Percentiles rank a stretch among this genome's conserved stretches.
phyloP scores from a whole-genome alignment of 2,113 vertebrate species.

The Pagrus major region DNA sequence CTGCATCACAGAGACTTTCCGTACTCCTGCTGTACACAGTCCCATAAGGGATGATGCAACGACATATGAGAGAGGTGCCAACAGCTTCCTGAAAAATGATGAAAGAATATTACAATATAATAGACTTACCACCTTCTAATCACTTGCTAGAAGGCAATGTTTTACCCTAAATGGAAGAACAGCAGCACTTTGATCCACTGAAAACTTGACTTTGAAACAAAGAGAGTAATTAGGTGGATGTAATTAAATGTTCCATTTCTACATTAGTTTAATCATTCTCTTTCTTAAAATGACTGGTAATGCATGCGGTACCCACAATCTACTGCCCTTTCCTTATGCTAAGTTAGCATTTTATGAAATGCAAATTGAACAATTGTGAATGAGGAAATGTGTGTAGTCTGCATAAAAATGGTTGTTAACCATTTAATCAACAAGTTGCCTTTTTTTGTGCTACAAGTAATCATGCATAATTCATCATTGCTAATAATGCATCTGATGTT shows the following conservation, averaged over 20 bases:
- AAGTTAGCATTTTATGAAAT: conserved; percentile 73
- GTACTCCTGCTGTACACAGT: conserved; percentile 1
- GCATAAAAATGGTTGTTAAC: conserved; percentile 64
- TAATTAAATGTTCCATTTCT: conserved; percentile 63
- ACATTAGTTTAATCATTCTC: conserved; percentile 64
- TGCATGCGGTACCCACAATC: conserved; percentile 20
- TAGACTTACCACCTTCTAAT: conserved; percentile 31
- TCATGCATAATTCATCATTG: conserved; percentile 67
- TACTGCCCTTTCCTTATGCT: conserved; percentile 72
- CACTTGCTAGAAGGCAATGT: conserved; percentile 30
- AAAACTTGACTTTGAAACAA: conserved; percentile 51
- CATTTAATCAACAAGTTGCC: conserved; percentile 62
- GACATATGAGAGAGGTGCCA: conserved; percentile 15
- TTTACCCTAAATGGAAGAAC: conserved; percentile 41
- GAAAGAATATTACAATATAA: conserved; percentile 50
- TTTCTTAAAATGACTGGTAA: conserved; percentile 50
- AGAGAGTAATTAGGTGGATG: conserved; percentile 65
- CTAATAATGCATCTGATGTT: conserved; percentile 66
- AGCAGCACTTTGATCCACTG: conserved; percentile 36
- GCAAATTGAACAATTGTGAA: conserved; percentile 70
- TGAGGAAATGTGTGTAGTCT: conserved; percentile 64
- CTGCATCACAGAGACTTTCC: conserved; percentile 59
- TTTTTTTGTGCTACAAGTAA: conserved; percentile 45
- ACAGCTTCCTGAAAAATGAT: conserved; percentile 7
- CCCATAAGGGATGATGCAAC: conserved; percentile 41